These are phyloP conservation scores for Tetrapedia diversipes DNA, from an alignment of 2,888 invertebrate species.

Conservation along the genomic window DNA sequence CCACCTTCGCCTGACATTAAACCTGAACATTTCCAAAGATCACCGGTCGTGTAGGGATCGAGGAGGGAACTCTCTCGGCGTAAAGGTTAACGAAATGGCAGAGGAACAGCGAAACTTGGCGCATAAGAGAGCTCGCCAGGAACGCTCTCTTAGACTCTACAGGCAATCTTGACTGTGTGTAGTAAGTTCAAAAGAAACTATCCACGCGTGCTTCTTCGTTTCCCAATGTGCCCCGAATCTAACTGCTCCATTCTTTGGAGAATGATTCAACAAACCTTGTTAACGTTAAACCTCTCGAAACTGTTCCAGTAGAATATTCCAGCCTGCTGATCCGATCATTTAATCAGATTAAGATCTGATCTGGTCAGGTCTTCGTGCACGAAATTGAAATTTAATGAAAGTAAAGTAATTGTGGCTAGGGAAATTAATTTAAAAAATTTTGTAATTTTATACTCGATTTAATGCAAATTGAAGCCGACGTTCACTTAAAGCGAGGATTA, in stretches of 20 bases:
- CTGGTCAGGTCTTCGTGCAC: no score
- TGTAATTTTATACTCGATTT: no score
- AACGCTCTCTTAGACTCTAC: conserved; percentile 23
- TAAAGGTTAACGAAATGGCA: conserved; percentile 36
- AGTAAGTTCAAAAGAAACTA: conserved; percentile 14
- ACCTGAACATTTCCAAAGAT: not conserved
- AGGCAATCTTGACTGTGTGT: conserved; percentile 1
- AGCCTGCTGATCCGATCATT: no score
- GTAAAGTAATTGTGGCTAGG: no score
- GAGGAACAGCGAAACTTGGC: conserved; percentile 29
- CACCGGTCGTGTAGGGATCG: not conserved
- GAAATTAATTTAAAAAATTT: no score
- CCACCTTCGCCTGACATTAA: not conserved
- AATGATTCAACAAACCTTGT: not conserved
- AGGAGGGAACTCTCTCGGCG: not conserved
- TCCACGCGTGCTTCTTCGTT: not conserved
- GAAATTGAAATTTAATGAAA: no score
- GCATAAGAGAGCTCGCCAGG: conserved; percentile 5
- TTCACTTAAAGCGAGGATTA: no score
- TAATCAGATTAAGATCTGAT: no score
- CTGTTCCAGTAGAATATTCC: not conserved
- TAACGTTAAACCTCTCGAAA: not conserved
- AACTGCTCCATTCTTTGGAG: not conserved
- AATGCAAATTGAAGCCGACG: no score
- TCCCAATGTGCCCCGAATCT: conserved; percentile 5